Evolutionary conservation across 2,797 vertebrate genomes (phyloP).

Genomic region (Myotis daubentonii): DNA sequence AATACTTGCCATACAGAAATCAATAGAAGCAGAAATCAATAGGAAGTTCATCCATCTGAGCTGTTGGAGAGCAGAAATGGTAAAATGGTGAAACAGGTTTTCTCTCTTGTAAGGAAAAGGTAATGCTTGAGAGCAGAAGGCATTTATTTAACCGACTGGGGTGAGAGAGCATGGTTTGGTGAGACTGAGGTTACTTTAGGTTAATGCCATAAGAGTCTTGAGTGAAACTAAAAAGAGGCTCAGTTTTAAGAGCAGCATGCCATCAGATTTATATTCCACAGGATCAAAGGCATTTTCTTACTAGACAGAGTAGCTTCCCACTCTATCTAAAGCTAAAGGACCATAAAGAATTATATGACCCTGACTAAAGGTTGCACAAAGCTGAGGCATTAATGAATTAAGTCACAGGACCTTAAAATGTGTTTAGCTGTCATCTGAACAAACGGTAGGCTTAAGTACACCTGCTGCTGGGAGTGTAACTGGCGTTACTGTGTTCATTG

Average conservation of each 20-base stretch:
- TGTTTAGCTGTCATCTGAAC: constrained; percentile 52
- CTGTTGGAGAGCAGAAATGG: constrained; percentile 1
- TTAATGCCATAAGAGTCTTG: neutral
- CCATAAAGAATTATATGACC: constrained; percentile 27
- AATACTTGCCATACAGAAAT: constrained; percentile 72
- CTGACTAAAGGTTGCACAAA: constrained; percentile 27
- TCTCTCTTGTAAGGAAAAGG: neutral
- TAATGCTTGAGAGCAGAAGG: neutral
- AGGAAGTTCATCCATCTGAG: constrained; percentile 63
- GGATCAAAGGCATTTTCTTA: constrained; percentile 45
- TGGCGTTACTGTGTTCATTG: neutral
- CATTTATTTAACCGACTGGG: neutral
- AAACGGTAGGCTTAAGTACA: constrained; percentile 38
- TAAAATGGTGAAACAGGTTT: constrained; percentile 35
- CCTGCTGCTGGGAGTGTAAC: neutral
- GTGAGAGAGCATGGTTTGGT: neutral
- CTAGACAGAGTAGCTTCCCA: constrained; percentile 36
- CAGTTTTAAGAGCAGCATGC: neutral
- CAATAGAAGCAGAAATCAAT: constrained; percentile 72
- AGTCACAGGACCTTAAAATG: constrained; percentile 47
- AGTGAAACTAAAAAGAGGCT: neutral
- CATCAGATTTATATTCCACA: neutral
- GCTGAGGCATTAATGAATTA: constrained; percentile 60
- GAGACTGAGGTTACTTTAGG: neutral
- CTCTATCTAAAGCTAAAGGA: constrained; percentile 42